phyloP scores from a whole-genome alignment of 2,888 invertebrate genomes.

The Dicyrtomina minuta region DNA sequence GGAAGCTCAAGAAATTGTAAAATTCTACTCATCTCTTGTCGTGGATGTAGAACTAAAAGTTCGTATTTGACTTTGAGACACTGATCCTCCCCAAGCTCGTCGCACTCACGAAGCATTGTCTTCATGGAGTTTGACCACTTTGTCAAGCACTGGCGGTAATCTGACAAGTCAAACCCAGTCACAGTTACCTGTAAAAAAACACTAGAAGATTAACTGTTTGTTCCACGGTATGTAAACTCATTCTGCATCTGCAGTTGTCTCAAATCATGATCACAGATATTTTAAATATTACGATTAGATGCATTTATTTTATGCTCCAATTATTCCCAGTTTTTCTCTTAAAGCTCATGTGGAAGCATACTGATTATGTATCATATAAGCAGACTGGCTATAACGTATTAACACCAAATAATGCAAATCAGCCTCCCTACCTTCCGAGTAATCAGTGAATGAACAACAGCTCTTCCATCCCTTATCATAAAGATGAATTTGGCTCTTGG shows the following conservation, averaged over 20 bases:
- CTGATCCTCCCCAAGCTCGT: slow-evolving; percentile 63
- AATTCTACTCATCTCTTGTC: slow-evolving; percentile 82
- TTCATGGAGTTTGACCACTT: slow-evolving; percentile 97
- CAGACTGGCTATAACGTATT: too few relatives aligned
- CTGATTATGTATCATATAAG: too few relatives aligned
- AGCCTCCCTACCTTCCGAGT: slow-evolving; percentile 72
- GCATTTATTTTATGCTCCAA: too few relatives aligned
- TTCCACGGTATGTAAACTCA: not conserved
- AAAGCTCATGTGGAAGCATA: too few relatives aligned
- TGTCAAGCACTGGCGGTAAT: slow-evolving; percentile 88
- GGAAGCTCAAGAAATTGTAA: slow-evolving; percentile 84
- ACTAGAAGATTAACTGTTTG: slow-evolving; percentile 8
- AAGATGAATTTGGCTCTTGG: slow-evolving; percentile 97
- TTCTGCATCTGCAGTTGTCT: not conserved
- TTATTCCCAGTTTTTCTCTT: too few relatives aligned
- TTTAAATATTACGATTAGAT: too few relatives aligned
- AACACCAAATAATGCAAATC: too few relatives aligned
- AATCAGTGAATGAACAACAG: slow-evolving; percentile 98
- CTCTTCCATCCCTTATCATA: slow-evolving; percentile 97
- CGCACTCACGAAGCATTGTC: slow-evolving; percentile 92
- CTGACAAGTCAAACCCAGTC: slow-evolving; percentile 90
- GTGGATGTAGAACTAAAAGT: slow-evolving; percentile 92
- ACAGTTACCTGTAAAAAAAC: slow-evolving; percentile 65
- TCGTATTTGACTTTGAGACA: slow-evolving; percentile 88
- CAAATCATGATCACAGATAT: too few relatives aligned